Evolutionary conservation across 2,797 vertebrate species (phyloP).

Genomic region (Phoxinus dragarum): DNA sequence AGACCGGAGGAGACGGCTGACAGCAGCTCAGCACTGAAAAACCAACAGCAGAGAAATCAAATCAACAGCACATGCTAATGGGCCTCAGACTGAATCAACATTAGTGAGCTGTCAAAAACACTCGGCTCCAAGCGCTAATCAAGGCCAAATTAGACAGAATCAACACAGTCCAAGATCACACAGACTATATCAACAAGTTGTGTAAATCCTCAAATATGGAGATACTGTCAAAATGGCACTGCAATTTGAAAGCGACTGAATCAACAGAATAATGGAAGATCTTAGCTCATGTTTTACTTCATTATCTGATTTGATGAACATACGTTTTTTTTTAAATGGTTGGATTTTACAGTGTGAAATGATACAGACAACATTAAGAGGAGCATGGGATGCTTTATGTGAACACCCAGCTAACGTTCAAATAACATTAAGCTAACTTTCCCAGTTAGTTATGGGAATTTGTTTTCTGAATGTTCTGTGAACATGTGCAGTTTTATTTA

Average conservation of each 20-base stretch:
- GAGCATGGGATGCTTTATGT: too few relatives aligned
- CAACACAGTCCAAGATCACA: constrained; percentile 61
- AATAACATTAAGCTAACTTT: not conserved
- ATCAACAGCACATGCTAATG: constrained; percentile 50
- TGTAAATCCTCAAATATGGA: constrained; percentile 27
- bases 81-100: constrained; percentile 70
- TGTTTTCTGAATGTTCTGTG: not conserved
- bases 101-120: constrained; percentile 53
- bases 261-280: constrained; percentile 37
- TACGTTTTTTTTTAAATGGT: not conserved
- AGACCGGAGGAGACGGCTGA: constrained; percentile 70
- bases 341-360: not conserved
- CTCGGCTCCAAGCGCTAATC: constrained; percentile 68
- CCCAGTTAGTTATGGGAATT: not conserved
- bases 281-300: constrained; percentile 11
- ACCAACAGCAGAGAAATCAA: constrained; percentile 52
- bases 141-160: constrained; percentile 68
- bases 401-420: not conserved
- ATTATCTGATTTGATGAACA: constrained; percentile 5
- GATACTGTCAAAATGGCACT: constrained; percentile 42
- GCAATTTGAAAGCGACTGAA: constrained; percentile 42
- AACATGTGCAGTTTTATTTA: not conserved
- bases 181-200: constrained; percentile 58
- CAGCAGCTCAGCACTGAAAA: constrained; percentile 72
- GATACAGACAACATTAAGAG: not conserved